Evolutionary conservation across 2,113 vertebrate genomes (phyloP).

Genomic region (Nannospalax galili): DNA sequence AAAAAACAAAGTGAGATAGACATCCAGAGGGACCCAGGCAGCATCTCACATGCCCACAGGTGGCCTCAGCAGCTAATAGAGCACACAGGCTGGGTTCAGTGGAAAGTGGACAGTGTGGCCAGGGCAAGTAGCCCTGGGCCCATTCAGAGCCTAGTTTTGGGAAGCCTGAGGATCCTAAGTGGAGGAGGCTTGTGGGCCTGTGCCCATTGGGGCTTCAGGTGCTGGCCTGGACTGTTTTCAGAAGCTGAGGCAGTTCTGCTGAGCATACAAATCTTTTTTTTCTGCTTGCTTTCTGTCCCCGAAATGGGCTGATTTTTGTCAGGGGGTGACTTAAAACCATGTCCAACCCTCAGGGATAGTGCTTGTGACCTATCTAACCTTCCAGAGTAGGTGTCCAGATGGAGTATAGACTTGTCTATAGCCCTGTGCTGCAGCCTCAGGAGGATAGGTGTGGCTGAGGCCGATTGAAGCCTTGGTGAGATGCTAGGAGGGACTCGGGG

Average conservation of each 20-base stretch:
- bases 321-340: neutral
- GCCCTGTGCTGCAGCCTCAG: rapidly evolving
- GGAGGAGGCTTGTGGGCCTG: too few relatives aligned
- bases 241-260: neutral
- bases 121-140: neutral
- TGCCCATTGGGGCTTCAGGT: rapidly evolving
- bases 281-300: neutral
- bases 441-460: rapidly evolving
- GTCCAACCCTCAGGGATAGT: neutral
- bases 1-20: neutral
- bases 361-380: neutral
- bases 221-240: neutral
- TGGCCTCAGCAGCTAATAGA: rapidly evolving
- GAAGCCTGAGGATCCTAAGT: too few relatives aligned
- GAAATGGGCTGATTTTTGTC: too few relatives aligned
- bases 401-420: neutral
- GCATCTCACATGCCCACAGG: neutral
- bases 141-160: rapidly evolving
- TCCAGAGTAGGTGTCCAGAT: rapidly evolving
- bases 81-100: rapidly evolving
- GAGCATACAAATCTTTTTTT: neutral
- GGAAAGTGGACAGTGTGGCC: rapidly evolving
- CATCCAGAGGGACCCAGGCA: neutral
- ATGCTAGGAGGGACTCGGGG: neutral
- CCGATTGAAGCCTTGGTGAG: rapidly evolving